Conservation (phyloP, 2,888 invertebrate genomes). For the Melanophora roralis region DNA sequence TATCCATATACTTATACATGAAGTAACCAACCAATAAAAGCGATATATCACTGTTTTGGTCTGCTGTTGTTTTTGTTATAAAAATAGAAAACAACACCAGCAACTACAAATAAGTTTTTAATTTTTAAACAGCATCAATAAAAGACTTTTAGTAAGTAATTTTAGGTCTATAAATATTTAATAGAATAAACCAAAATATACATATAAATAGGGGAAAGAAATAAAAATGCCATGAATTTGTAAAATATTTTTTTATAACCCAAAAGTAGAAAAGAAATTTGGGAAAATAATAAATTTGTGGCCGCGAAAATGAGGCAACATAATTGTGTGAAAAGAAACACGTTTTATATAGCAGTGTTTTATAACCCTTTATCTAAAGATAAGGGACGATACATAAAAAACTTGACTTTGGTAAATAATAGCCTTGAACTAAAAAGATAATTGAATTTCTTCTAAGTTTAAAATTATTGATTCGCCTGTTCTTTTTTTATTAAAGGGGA, state of each 20-base stretch:
- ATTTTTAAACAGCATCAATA: neutral
- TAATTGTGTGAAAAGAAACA: no score
- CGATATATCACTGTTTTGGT: neutral
- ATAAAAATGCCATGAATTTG: conserved; percentile 13
- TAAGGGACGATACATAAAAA: no score
- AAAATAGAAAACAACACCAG: neutral
- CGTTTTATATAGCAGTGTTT: no score
- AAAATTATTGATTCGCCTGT: no score
- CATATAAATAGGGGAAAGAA: neutral
- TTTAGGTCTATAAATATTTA: conserved; percentile 19
- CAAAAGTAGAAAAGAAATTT: conserved; percentile 19
- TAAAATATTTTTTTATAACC: conserved; percentile 1
- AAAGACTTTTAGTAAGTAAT: conserved; percentile 1
- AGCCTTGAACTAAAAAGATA: no score
- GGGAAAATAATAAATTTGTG: neutral
- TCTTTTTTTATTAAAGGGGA: no score
- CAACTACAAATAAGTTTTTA: neutral
- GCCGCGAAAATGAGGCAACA: neutral
- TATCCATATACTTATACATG: conserved; percentile 13
- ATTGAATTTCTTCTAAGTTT: no score
- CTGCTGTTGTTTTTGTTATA: neutral
- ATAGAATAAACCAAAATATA: neutral
- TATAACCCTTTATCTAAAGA: no score
- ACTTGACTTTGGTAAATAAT: no score
- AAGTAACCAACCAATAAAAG: neutral